Evolutionary conservation across 1,140 invertebrate species (phyloP), one percentile per base, ranked within the genome.

Genomic region (Pogonomyrmex barbatus): DNA sequence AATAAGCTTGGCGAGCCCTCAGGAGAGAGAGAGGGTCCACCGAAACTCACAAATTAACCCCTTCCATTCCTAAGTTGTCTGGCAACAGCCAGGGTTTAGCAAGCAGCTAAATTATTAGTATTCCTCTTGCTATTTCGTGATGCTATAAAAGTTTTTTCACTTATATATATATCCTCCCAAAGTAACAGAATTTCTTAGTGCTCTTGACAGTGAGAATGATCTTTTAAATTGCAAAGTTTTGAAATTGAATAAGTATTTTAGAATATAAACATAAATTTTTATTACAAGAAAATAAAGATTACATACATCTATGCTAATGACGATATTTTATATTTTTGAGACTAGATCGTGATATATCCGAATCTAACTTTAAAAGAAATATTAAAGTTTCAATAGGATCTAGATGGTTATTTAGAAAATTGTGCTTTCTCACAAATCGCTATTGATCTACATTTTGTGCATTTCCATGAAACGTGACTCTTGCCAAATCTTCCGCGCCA

Each of bases 51-150:
- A 83, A 83, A 87, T 89, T 89, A 89, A 86, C 77, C 45, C 50
- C 45, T 89, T 47, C 50, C 62, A 39, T 36, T 63, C 10, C 54
- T 75, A 75, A 50, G 65, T 82, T 52, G 47, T 9, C 36, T 45
- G 30, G 36, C 39, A 58, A 70, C 65, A 65, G 50, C 56, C 50
- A 24, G 33, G 45, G 17, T 89, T 89, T 77, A 78, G 70, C 88
- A 50, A 88, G 39, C 58, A n/a, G 54, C 45, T 82, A 33, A 89
- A 89, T 89, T 86, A 89, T 86, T 82, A 36, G 50, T 75, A 82
- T 30, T 45, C 17, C 65, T 86, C 54, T 62, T 60, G 14, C 50
- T 10, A 33, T 76, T 67, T 73, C 14, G 56, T 14, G 14, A 36
- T 39, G 36, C 36, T 83, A 45, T 10, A 42, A 17, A 85, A 88